Conservation (phyloP, 2,888 invertebrate genomes). For the Dolomedes plantarius region DNA sequence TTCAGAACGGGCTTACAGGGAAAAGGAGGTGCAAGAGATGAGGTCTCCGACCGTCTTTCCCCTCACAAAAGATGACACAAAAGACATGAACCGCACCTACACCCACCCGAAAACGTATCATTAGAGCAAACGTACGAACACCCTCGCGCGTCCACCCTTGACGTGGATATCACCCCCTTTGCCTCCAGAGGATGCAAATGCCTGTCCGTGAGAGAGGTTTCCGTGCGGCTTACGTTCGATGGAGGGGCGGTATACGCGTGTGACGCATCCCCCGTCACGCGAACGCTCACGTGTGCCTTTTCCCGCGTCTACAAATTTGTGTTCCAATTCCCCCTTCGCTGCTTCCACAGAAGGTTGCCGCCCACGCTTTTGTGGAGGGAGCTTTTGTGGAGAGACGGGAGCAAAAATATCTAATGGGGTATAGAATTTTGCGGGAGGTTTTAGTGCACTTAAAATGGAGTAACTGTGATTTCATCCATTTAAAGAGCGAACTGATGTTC, state of each 20-base stretch:
- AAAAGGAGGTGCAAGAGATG: constrained; percentile 6
- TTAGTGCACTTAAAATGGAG: background rate
- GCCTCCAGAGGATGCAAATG: constrained; percentile 46
- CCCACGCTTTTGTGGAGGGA: constrained; percentile 22
- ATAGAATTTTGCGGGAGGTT: background rate
- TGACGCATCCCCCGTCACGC: constrained; percentile 62
- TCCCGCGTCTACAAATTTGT: constrained; percentile 57
- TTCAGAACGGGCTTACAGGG: background rate
- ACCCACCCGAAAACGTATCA: constrained; percentile 44
- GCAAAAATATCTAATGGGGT: constrained; percentile 23
- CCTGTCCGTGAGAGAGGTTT: constrained; percentile 19
- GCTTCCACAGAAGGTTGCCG: background rate
- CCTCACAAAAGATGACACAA: constrained; percentile 41
- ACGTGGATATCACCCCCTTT: background rate
- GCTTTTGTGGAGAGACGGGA: constrained; percentile 3
- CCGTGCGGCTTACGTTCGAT: constrained; percentile 15
- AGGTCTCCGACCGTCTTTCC: background rate
- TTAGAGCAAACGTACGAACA: constrained; percentile 41
- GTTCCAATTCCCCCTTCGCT: background rate
- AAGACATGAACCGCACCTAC: constrained; percentile 28
- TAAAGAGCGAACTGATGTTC: too few relatives aligned
- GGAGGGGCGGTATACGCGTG: constrained; percentile 35
- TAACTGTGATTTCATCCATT: background rate
- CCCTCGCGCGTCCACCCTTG: constrained; percentile 17
- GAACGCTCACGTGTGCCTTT: constrained; percentile 59